phyloP scores from a whole-genome alignment of 2,888 invertebrate genomes.

The Tetanocera ferruginea region DNA sequence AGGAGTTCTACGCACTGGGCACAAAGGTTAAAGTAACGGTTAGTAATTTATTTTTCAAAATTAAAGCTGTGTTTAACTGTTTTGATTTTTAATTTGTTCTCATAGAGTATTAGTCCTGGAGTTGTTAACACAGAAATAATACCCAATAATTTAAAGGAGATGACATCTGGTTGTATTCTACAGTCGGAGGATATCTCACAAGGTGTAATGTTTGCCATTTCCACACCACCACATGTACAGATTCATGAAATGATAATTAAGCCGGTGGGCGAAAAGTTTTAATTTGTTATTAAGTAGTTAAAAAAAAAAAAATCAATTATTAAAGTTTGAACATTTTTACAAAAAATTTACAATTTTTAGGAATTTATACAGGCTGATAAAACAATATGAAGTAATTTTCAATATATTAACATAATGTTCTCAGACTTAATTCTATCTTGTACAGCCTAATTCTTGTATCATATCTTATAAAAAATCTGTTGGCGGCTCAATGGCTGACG shows the following conservation, averaged over 20 bases:
- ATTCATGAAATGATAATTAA: constrained; percentile 20
- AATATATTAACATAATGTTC: no score
- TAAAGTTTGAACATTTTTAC: no score
- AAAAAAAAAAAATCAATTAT: no score
- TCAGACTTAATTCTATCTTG: no score
- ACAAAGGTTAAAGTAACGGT: constrained; percentile 55
- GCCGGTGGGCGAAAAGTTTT: no score
- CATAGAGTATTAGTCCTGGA: constrained; percentile 48
- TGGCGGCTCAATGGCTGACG: no score
- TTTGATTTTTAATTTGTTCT: not conserved
- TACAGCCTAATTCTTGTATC: no score
- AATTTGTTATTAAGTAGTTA: no score
- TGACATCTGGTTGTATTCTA: constrained; percentile 40
- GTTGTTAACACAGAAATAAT: constrained; percentile 44
- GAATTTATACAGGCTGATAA: no score
- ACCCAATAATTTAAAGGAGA: not conserved
- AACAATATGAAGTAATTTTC: no score
- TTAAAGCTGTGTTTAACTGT: not conserved
- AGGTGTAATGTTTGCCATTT: constrained; percentile 59
- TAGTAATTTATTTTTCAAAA: constrained; percentile 9
- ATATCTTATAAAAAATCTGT: no score
- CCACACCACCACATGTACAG: constrained; percentile 60
- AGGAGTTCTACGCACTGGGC: constrained; percentile 56
- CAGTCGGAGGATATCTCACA: constrained; percentile 58
- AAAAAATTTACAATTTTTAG: no score